Conservation (phyloP, 2,888 invertebrate species). For the Suillia variegata region DNA sequence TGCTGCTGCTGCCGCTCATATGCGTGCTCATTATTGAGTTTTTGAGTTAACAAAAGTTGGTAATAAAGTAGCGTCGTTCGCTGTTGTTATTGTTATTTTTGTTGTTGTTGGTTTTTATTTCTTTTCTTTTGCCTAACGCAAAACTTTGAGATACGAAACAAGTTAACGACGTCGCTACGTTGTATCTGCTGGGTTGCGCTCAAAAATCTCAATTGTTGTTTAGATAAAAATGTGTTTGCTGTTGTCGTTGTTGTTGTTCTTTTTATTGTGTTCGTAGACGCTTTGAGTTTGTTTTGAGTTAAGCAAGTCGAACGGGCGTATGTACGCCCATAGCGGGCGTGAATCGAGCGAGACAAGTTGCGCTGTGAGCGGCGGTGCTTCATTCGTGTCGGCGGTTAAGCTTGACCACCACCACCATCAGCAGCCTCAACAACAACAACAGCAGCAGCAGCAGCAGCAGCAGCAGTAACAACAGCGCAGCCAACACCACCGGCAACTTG, state of each 20-base stretch:
- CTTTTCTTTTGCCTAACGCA: no score
- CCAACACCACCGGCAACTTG: not conserved
- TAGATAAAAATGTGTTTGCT: not conserved
- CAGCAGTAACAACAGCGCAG: no score
- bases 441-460: no score
- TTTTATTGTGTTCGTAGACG: no score
- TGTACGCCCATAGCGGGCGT: slow-evolving; percentile 13
- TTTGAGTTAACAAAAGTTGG: slow-evolving; percentile 20
- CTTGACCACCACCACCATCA: not conserved
- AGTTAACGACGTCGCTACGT: not conserved
- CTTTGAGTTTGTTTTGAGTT: slow-evolving; percentile 15
- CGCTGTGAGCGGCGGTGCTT: not conserved
- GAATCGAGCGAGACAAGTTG: not conserved
- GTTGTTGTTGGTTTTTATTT: no score
- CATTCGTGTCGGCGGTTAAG: no score
- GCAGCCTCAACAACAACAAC: no score
- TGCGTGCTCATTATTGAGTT: slow-evolving; percentile 18
- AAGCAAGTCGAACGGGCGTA: not conserved
- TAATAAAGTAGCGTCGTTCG: no score
- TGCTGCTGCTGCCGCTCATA: slow-evolving; percentile 7
- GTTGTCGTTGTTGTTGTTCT: not conserved
- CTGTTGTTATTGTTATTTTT: no score
- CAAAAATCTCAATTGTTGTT: not conserved
- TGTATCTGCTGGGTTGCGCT: slow-evolving; percentile 1
- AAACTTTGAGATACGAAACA: slow-evolving; percentile 5